phyloP scores from a whole-genome alignment of 2,797 vertebrate species.

The Crocidura indochinensis region DNA sequence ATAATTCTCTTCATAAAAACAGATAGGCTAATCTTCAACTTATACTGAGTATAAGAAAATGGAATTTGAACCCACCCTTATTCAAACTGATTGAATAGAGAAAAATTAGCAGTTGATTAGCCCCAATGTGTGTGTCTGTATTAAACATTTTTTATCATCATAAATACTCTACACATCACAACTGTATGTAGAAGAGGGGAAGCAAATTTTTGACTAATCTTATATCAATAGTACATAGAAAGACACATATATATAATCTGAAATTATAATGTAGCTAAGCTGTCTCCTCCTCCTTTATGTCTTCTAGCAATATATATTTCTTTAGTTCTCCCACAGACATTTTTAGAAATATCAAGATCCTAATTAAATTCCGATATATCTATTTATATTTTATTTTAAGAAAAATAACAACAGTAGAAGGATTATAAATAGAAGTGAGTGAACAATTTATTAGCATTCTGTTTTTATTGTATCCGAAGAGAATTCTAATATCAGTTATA shows the following conservation, averaged over 20 bases:
- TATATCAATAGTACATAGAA: neutral
- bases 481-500: neutral
- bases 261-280: neutral
- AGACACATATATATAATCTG: neutral
- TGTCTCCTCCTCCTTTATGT: neutral
- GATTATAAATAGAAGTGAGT: constrained; percentile 7
- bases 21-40: constrained; percentile 53
- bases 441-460: neutral
- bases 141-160: neutral
- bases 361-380: neutral
- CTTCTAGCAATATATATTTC: neutral
- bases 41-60: constrained; percentile 21
- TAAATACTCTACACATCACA: neutral
- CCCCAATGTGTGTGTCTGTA: neutral
- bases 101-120: constrained; percentile 22
- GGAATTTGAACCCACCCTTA: constrained; percentile 34
- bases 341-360: constrained; percentile 28
- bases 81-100: constrained; percentile 27
- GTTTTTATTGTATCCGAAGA: neutral
- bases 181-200: neutral
- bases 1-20: constrained; percentile 68
- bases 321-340: neutral
- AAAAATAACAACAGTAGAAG: neutral
- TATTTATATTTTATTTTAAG: neutral
- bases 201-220: neutral